phyloP scores from a whole-genome alignment of 2,797 vertebrate genomes.

The Antrozous pallidus region DNA sequence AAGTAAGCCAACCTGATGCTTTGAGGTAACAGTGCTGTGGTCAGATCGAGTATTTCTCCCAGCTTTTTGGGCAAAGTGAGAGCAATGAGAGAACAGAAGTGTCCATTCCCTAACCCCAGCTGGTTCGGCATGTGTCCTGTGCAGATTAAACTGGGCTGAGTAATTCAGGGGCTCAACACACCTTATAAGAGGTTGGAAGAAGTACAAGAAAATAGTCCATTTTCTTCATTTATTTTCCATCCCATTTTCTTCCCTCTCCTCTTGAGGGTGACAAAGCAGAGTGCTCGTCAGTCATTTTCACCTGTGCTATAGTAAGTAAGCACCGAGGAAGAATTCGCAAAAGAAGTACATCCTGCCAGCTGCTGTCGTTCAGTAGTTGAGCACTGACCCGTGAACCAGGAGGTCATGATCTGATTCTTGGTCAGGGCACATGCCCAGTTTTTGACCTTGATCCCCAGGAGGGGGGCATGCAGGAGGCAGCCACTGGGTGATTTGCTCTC shows the following conservation, averaged over 20 bases:
- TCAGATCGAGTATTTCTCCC: not conserved
- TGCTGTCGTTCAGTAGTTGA: too few species aligned
- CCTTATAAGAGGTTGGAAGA: not conserved
- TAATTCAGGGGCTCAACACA: not conserved
- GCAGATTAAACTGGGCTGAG: not conserved
- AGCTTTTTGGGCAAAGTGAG: not conserved
- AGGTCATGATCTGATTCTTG: too few species aligned
- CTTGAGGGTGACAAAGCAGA: not conserved
- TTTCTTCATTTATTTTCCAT: not conserved
- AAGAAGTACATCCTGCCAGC: not conserved
- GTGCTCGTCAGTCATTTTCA: not conserved
- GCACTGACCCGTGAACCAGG: too few species aligned
- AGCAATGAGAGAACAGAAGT: not conserved
- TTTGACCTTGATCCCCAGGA: too few species aligned
- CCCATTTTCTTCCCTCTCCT: not conserved
- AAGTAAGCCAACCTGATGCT: not conserved
- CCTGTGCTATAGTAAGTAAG: not conserved
- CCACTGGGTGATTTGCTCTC: too few species aligned
- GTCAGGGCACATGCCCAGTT: too few species aligned
- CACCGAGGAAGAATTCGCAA: not conserved
- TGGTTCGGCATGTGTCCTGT: not conserved
- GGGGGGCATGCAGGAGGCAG: too few species aligned
- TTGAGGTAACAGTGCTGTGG: not conserved
- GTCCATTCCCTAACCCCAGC: not conserved
- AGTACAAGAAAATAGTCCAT: not conserved